phyloP scores from a whole-genome alignment of 2,888 invertebrate species.

The Patella depressa region DNA sequence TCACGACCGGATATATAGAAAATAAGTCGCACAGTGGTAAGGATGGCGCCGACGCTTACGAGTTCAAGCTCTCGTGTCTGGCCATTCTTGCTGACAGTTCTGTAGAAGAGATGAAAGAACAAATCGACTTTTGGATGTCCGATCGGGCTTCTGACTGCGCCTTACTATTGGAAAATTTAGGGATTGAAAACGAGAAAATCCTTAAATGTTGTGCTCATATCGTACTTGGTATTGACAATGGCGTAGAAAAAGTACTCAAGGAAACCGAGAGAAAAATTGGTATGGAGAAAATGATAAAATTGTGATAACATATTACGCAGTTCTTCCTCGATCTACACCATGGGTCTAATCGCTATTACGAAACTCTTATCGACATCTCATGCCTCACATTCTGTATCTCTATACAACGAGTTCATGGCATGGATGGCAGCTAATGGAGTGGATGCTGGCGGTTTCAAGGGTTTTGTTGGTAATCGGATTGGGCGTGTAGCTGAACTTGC shows the following conservation, averaged over 20 bases:
- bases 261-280: neutral
- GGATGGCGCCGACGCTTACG: neutral
- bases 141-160: neutral
- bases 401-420: neutral
- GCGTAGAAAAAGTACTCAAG: neutral
- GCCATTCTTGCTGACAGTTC: neutral
- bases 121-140: neutral
- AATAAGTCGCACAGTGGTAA: neutral
- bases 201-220: neutral
- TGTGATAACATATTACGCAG: no score
- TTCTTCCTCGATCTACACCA: neutral
- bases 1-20: conserved; percentile 7
- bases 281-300: neutral
- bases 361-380: neutral
- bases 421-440: neutral
- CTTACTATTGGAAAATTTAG: neutral
- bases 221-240: neutral
- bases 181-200: neutral
- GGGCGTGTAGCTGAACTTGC: neutral
- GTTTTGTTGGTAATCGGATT: neutral
- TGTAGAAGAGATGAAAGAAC: neutral
- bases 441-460: neutral
- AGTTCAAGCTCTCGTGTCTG: neutral
- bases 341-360: neutral
- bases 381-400: neutral